Base-by-base conservation (phyloP, 2,888 invertebrate species). In the Drosophila anomalata region DNA sequence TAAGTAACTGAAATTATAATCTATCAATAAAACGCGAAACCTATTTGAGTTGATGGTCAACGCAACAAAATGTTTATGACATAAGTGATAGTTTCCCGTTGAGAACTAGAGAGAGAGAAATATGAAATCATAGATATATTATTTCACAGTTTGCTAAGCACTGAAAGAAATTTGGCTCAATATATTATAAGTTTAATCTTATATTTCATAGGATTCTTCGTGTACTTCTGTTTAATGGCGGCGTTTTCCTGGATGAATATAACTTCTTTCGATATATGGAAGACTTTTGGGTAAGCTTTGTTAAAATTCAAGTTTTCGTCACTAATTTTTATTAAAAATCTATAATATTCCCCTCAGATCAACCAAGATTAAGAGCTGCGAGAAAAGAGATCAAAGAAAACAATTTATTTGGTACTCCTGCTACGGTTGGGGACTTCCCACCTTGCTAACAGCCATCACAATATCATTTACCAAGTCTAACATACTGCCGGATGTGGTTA, bases 251-350 rank as follows among this genome's bases (percentile, higher is more conserved):
- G 96, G 96, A 93, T 96, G 88, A 95, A 95, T 92, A 94, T 96
- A 89, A 96, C 95, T 94, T 95, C 95, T 90, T 94, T 95, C 92
- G 96, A 96, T 93, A 95, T 96, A 91, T 96, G 95, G 95, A 94
- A 94, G 94, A 96, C 95, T 83, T 95, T 96, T 91, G 95, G 95
- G 96, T 96, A 91, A 93, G 24, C 81, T n/a, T 14, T 29, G 5
- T 2, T 48, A 22, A 20, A 14, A 42, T 8, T 1, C 7, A 14
- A 20, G 9, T 12, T 33, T 11, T 7, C 17, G 14, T 29, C 5
- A 14, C 7, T n/a, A 29, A 14, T 14, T 14, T 14, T 14, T 14
- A 14, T 14, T 14, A 14, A 14, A 8, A 20, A 42, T 17, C n/a
- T 11, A 44, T 47, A 36, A 11, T 29, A 26, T 22, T 53, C 39